These are phyloP conservation scores for Dendroctonus ponderosae DNA, from an alignment of 1,140 invertebrate genomes.

Conservation along the genomic window DNA sequence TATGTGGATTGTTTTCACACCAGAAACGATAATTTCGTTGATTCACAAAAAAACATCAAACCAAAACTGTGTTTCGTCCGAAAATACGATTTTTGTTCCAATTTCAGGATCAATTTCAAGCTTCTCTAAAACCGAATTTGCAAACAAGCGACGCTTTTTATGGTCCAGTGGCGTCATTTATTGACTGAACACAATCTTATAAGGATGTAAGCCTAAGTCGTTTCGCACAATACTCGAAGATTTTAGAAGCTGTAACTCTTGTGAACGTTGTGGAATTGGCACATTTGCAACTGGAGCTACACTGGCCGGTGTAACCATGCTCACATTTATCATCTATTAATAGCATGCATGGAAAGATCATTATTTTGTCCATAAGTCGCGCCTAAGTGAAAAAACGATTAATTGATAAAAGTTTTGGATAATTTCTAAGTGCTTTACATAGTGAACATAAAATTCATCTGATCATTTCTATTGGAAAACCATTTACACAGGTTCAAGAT, in stretches of 20 bases:
- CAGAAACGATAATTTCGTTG: constrained; percentile 5
- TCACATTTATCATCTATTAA: constrained; percentile 5
- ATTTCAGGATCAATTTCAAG: not conserved
- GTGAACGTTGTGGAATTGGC: constrained; percentile 8
- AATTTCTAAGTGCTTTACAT: too few relatives aligned
- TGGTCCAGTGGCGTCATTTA: constrained; percentile 6
- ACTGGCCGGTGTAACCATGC: not conserved
- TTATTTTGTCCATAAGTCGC: not conserved
- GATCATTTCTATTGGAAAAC: too few relatives aligned
- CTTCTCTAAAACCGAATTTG: not conserved
- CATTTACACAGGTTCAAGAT: too few relatives aligned
- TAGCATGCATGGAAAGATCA: not conserved
- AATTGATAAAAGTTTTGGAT: not conserved
- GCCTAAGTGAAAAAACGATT: not conserved
- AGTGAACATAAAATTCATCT: too few relatives aligned
- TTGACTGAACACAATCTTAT: constrained; percentile 11
- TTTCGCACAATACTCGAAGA: constrained; percentile 14
- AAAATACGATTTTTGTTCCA: not conserved
- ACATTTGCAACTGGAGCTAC: constrained; percentile 8
- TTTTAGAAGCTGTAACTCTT: not conserved
- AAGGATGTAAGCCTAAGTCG: constrained; percentile 19
- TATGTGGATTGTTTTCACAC: constrained; percentile 6
- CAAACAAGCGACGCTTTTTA: not conserved
- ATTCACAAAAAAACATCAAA: not conserved
- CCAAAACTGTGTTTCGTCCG: not conserved